Evolutionary conservation across 2,797 vertebrate genomes (phyloP), one percentile per base, ranked within the genome.

Genomic region (Rhynchonycteris naso): DNA sequence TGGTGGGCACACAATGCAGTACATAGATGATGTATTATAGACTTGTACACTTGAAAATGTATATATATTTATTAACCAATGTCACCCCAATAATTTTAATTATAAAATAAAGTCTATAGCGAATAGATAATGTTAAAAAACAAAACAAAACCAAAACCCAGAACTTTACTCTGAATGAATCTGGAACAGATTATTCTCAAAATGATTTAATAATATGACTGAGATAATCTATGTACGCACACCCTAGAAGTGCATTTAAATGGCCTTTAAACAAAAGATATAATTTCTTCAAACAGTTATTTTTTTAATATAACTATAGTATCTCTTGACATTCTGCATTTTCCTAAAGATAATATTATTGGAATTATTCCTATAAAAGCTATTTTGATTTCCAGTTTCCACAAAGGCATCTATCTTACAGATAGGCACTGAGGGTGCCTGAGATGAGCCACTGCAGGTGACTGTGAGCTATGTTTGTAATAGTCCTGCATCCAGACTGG

Each of bases 261-360:
- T 63, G 10, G 15, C 43, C 12, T 86, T 33, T 76, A 63, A 66
- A 65, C 84, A 47, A 63, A 72, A 86, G 9, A 85, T 47, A n/a
- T 0, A 83, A 26, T 54, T 93, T 68, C 21, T 91, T 91, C 22
- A 95, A 91, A 80, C 5, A 38, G 66, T 76, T 92, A 50, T 76
- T 61, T 89, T 95, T 88, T 4, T 83, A 72, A 68, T 65, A 72
- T 22, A 43, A 79, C 26, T 81, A 4, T 43, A 65, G 18, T 78
- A 15, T 69, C 54, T 30, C 91, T 92, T 56, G 43, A 63, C 56
- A 85, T 38, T 24, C 71, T 95, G 11, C 24, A 43, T 91, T 92
- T 96, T 87, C 69, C 81, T 69, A 79, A 93, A 14, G 43, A 72
- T 80, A 80, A 28, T 80, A 26, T 12, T 75, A 28, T 50, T n/a